Evolutionary conservation across 2,113 vertebrate genomes (phyloP), one percentile per base, ranked within the genome.

Genomic region (Lepisosteus oculatus): DNA sequence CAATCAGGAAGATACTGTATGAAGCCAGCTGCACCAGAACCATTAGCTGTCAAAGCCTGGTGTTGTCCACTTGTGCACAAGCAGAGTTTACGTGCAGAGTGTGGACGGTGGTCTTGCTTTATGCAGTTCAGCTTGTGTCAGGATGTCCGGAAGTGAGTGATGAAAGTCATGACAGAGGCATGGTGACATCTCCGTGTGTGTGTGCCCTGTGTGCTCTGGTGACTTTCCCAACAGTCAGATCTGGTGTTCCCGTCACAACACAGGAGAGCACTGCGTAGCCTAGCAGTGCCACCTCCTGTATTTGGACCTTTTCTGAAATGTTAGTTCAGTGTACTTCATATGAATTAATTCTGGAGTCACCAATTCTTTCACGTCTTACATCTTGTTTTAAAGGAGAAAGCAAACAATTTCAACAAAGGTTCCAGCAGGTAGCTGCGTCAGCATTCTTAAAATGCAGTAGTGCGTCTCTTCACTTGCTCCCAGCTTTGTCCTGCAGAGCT

Each of bases 41-140:
- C 29, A 29, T 29, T 29, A 29, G 29, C 29, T 29, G 29, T 29
- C 29, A 29, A 29, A 29, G 29, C 29, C 29, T 29, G 29, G 29
- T 29, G 29, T 29, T 29, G 29, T 29, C 29, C 29, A 29, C 2
- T 29, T 29, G 29, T 29, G 29, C 29, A 29, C 1, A 29, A 29
- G 29, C 29, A 29, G 29, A 29, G 29, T 29, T 29, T 29, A 29
- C 29, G 29, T 29, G 29, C 44, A 43, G 65, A 54, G 55, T 11
- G 9, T 73, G 73, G 62, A 67, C 72, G 69, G 62, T 64, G 72
- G 65, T 17, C 2, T 76, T 72, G 76, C 45, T 74, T 55, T 29
- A 66, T 55, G 70, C 43, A 29, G 29, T 17, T 73, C 65, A 71
- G 64, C 44, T 42, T 47, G 51, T 77, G 77, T 69, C 71, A 75